Conservation (phyloP, 2,113 vertebrate genomes). For the Pseudorhombus dupliciocellatus region DNA sequence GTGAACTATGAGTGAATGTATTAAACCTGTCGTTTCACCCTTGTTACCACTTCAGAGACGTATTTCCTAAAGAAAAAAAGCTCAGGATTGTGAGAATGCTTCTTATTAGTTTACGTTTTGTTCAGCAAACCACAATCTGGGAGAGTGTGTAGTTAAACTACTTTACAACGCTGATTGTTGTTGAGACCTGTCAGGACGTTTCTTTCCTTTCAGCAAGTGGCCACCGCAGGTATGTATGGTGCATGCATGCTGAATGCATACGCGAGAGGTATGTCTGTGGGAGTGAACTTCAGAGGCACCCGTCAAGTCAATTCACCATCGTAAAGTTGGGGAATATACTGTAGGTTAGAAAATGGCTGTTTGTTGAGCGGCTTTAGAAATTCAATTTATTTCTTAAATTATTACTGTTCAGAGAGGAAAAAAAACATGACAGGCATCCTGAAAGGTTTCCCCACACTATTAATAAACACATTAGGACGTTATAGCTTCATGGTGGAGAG, state of each 20-base stretch:
- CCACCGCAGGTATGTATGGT: slow-evolving; percentile 65
- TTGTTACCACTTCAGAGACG: background rate
- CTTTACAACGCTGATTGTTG: slow-evolving; percentile 63
- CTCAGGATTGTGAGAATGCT: background rate
- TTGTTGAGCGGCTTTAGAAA: slow-evolving; percentile 4
- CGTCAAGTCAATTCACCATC: slow-evolving; percentile 31
- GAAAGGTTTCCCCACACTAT: slow-evolving; percentile 25
- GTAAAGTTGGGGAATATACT: slow-evolving; percentile 11
- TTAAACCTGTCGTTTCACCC: slow-evolving; percentile 14
- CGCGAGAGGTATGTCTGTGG: slow-evolving; percentile 24
- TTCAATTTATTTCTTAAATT: background rate
- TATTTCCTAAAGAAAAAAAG: background rate
- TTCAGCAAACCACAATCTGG: slow-evolving; percentile 16
- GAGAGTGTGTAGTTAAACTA: slow-evolving; percentile 38
- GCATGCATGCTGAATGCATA: slow-evolving; percentile 44
- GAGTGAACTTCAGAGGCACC: slow-evolving; percentile 22
- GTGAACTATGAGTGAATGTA: slow-evolving; percentile 15
- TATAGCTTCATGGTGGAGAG: slow-evolving; percentile 4
- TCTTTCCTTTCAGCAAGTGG: slow-evolving; percentile 72
- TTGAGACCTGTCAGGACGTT: slow-evolving; percentile 69
- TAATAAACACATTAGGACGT: slow-evolving; percentile 30
- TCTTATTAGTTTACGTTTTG: slow-evolving; percentile 21
- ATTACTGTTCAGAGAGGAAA: background rate
- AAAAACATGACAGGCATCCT: slow-evolving; percentile 8
- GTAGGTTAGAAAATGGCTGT: slow-evolving; percentile 9